Evolutionary conservation across 2,113 vertebrate genomes (phyloP).

Genomic region (Noturus placidus): DNA sequence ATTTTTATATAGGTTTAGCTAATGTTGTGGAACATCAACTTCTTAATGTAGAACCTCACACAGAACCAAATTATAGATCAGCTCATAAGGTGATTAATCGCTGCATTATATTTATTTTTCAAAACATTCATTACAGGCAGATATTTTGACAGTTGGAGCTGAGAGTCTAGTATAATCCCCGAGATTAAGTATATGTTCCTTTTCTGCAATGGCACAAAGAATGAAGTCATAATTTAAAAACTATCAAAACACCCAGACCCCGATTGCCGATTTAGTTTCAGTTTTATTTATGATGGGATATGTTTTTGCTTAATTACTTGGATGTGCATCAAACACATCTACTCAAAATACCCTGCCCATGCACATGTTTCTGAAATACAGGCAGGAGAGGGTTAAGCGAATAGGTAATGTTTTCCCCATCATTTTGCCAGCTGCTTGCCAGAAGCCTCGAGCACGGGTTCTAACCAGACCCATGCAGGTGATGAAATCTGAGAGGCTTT

Average conservation of each 20-base stretch:
- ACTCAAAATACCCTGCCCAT: background rate
- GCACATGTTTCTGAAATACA: background rate
- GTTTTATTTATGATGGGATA: slow-evolving; percentile 22
- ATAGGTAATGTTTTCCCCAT: slow-evolving; percentile 13
- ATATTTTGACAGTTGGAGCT: slow-evolving; percentile 30
- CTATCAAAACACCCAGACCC: slow-evolving; percentile 20
- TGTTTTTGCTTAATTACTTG: slow-evolving; percentile 29
- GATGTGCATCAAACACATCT: slow-evolving; percentile 26
- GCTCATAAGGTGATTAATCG: background rate
- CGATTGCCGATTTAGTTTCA: slow-evolving; percentile 19
- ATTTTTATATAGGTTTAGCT: background rate
- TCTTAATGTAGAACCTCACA: slow-evolving; percentile 12
- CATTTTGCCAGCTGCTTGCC: slow-evolving; percentile 10
- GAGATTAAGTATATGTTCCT: slow-evolving; percentile 32
- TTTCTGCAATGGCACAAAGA: slow-evolving; percentile 7
- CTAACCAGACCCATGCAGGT: slow-evolving; percentile 51
- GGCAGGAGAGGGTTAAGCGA: slow-evolving; percentile 33
- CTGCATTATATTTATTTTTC: slow-evolving; percentile 4
- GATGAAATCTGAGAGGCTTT: slow-evolving; percentile 57
- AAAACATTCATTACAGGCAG: background rate
- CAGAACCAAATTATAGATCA: background rate
- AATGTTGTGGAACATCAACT: background rate
- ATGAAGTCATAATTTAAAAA: slow-evolving; percentile 40
- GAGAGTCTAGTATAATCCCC: slow-evolving; percentile 9
- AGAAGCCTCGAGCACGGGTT: slow-evolving; percentile 33